phyloP scores from a whole-genome alignment of 1,140 invertebrate species.

The Zophobas morio region DNA sequence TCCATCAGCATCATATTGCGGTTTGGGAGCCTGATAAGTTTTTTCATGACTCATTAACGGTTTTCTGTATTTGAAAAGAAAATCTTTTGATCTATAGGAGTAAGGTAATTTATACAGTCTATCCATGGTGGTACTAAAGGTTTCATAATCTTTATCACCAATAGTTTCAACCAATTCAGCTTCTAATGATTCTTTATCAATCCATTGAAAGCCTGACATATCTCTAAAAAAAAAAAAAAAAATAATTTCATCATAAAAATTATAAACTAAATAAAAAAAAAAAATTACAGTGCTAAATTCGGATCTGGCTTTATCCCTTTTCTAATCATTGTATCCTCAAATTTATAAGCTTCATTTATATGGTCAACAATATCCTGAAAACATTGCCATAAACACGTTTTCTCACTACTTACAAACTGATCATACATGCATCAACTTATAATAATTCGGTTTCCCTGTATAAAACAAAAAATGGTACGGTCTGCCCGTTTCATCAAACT shows the following conservation, averaged over 20 bases:
- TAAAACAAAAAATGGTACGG: slow-evolving; percentile 94
- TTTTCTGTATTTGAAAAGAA: slow-evolving; percentile 80
- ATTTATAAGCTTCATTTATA: slow-evolving; percentile 77
- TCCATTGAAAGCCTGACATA: slow-evolving; percentile 75
- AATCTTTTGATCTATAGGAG: slow-evolving; percentile 76
- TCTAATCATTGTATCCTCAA: slow-evolving; percentile 78
- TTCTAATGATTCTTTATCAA: slow-evolving; percentile 79
- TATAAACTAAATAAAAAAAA: background rate
- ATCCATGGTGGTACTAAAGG: slow-evolving; percentile 82
- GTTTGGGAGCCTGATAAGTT: slow-evolving; percentile 73
- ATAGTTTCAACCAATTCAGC: slow-evolving; percentile 80
- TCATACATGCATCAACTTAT: slow-evolving; percentile 83
- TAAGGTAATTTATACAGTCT: slow-evolving; percentile 81
- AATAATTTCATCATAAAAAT: too few relatives aligned
- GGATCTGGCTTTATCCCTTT: slow-evolving; percentile 74
- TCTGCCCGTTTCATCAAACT: slow-evolving; percentile 91
- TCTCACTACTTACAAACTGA: slow-evolving; percentile 59
- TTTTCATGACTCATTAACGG: slow-evolving; percentile 71
- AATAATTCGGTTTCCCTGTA: slow-evolving; percentile 88
- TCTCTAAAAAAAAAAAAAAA: slow-evolving; percentile 67
- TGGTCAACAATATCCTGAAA: slow-evolving; percentile 75
- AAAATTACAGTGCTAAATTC: slow-evolving; percentile 73
- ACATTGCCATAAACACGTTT: slow-evolving; percentile 36
- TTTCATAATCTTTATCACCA: slow-evolving; percentile 79
- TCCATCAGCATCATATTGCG: slow-evolving; percentile 79